phyloP scores from a whole-genome alignment of 2,797 vertebrate genomes.

The Hafferia zeledoni region DNA sequence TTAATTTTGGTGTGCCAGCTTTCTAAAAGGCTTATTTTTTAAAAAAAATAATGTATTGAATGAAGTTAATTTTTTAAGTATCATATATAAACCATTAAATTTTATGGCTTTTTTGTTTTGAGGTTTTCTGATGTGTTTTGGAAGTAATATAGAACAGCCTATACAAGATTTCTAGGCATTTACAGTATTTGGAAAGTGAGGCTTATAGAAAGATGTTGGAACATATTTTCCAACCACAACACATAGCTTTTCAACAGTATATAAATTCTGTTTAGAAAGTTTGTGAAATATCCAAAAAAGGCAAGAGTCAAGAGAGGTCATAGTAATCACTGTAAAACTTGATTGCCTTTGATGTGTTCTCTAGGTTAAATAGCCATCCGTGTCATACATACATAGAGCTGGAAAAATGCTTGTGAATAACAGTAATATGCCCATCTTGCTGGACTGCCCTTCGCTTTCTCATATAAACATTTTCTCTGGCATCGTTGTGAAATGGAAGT shows the following conservation, averaged over 20 bases:
- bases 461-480: neutral
- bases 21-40: neutral
- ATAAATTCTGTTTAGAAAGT: neutral
- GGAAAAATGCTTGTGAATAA: neutral
- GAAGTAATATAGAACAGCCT: neutral
- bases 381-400: neutral
- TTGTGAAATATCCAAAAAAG: constrained; percentile 8
- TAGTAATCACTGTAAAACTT: neutral
- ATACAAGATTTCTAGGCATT: neutral
- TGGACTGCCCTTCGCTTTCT: neutral
- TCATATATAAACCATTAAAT: neutral
- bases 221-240: neutral
- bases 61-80: neutral
- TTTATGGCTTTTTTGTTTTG: neutral
- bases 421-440: neutral
- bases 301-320: neutral
- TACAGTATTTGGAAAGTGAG: neutral
- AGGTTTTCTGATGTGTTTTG: neutral
- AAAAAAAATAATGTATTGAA: neutral
- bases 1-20: neutral
- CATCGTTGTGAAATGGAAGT: neutral
- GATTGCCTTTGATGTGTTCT: neutral
- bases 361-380: neutral
- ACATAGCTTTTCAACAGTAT: neutral
- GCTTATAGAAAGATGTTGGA: neutral